Conservation (phyloP, 2,888 invertebrate genomes). For the Corythucha ciliata region DNA sequence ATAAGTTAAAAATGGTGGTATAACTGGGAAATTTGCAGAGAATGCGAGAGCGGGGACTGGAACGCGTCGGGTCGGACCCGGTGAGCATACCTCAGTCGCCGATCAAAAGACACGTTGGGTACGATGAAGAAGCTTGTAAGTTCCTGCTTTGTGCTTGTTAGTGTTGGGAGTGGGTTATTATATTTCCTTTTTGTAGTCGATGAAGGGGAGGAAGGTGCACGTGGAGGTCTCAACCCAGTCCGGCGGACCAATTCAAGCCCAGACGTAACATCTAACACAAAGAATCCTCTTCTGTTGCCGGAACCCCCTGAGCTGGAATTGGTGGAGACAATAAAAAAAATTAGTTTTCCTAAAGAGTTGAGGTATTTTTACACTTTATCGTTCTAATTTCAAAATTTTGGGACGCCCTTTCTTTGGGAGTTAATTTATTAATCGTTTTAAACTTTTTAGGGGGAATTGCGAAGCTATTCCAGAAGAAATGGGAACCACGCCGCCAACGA, state of each 20-base stretch:
- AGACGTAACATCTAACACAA: conserved; percentile 85
- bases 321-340: conserved; percentile 56
- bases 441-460: conserved; percentile 57
- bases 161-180: neutral
- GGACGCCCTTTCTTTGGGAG: neutral
- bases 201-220: conserved; percentile 37
- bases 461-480: conserved; percentile 83
- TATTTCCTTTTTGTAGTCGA: neutral
- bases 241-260: conserved; percentile 83
- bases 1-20: neutral
- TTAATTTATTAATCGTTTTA: neutral
- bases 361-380: conserved; percentile 23
- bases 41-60: conserved; percentile 12
- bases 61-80: conserved; percentile 40
- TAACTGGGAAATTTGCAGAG: neutral
- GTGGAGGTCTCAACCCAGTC: conserved; percentile 67
- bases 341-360: conserved; percentile 51
- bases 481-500: conserved; percentile 58
- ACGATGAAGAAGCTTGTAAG: conserved; percentile 22
- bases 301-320: conserved; percentile 37
- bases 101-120: conserved; percentile 39
- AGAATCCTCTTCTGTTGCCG: conserved; percentile 48
- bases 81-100: conserved; percentile 45
- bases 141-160: neutral
- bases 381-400: neutral